Percentiles rank a stretch among this genome's conserved stretches.
These are phyloP conservation scores for Drosophila pseudotalamancana DNA, from an alignment of 2,888 invertebrate genomes.

Conservation along the genomic window DNA sequence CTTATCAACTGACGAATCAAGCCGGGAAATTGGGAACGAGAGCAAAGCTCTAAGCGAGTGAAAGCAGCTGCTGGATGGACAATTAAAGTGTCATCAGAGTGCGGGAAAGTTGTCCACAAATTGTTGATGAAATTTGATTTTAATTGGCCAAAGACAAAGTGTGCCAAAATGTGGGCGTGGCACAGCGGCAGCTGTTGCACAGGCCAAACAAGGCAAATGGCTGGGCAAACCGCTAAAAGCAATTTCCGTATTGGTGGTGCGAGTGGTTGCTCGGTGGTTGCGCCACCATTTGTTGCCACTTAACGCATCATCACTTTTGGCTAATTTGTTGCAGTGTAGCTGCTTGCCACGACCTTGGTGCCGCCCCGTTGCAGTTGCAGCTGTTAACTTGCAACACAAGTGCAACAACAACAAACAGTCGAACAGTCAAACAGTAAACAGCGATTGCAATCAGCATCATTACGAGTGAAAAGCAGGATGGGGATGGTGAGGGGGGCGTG, in stretches of 20 bases:
- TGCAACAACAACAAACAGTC: conserved; percentile 43
- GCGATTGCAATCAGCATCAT: conserved; percentile 71
- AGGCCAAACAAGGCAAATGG: conserved; percentile 27
- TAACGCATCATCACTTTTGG: conserved; percentile 79
- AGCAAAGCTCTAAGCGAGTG: conserved; percentile 42
- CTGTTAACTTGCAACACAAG: conserved; percentile 80
- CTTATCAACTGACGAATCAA: conserved; percentile 50
- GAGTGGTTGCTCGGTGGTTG: conserved; percentile 42
- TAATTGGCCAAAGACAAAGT: conserved; percentile 70
- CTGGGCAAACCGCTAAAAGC: conserved; percentile 67
- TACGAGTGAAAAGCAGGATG: conserved; percentile 10
- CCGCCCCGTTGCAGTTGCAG: conserved; percentile 59
- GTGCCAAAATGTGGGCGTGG: conserved; percentile 53
- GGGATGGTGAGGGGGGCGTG: neutral
- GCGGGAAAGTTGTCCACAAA: conserved; percentile 52
- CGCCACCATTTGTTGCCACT: conserved; percentile 68
- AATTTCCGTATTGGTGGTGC: conserved; percentile 64
- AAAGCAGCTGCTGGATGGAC: conserved; percentile 67
- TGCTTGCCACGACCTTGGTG: conserved; percentile 52
- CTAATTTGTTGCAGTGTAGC: conserved; percentile 64
- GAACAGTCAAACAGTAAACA: conserved; percentile 11
- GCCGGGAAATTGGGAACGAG: too few relatives aligned
- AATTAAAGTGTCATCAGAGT: conserved; percentile 77
- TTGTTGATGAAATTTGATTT: conserved; percentile 71
- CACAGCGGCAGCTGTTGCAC: conserved; percentile 58